Conservation (phyloP, 1,140 invertebrate genomes). For the Armadillidium nasatum region DNA sequence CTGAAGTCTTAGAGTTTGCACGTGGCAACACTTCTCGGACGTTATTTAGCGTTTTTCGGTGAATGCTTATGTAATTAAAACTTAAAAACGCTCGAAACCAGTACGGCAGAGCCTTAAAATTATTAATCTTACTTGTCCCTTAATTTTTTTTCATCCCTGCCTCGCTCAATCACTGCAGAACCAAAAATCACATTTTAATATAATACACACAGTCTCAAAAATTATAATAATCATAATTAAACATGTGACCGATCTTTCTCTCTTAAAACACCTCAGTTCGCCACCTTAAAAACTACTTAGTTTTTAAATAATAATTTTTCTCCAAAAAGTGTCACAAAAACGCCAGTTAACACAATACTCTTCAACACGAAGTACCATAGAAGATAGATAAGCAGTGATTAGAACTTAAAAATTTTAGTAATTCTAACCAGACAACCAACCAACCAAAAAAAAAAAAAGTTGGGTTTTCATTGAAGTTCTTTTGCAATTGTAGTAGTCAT, state of each 20-base stretch:
- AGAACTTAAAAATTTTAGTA: no score
- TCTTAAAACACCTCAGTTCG: neutral
- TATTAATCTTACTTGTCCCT: no score
- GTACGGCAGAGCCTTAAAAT: neutral
- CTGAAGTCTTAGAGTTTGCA: no score
- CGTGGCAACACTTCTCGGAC: no score
- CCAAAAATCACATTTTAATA: neutral
- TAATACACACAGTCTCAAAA: no score
- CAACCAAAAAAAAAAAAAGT: neutral
- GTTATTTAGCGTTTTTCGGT: neutral
- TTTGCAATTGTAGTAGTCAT: neutral
- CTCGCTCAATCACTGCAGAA: neutral
- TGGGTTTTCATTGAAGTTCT: neutral
- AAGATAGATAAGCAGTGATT: no score
- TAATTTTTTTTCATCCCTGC: neutral
- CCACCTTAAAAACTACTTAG: neutral
- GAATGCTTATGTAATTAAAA: neutral
- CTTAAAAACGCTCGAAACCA: conserved; percentile 1
- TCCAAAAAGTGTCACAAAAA: no score
- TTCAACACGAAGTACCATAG: no score
- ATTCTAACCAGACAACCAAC: neutral
- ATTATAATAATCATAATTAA: no score
- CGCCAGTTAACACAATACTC: no score
- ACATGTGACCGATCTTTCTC: no score
- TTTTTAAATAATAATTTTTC: neutral